phyloP scores from a whole-genome alignment of 2,797 vertebrate species.

The Gallinago nigripennis region DNA sequence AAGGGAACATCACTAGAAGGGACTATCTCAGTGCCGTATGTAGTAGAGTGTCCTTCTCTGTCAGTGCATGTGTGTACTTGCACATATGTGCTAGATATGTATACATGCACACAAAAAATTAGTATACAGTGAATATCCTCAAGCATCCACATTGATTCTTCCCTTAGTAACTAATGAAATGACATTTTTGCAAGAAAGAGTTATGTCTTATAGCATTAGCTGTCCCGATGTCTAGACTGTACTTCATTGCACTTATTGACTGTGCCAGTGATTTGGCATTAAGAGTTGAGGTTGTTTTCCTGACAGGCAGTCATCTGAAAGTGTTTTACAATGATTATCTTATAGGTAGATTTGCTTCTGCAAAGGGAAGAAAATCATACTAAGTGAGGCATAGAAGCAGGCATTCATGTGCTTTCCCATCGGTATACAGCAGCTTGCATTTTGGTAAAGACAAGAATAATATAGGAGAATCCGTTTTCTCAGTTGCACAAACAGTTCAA shows the following conservation, averaged over 20 bases:
- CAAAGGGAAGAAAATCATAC: neutral
- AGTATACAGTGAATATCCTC: neutral
- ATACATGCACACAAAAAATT: neutral
- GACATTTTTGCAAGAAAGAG: neutral
- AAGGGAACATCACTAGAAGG: neutral
- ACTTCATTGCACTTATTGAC: neutral
- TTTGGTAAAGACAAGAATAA: neutral
- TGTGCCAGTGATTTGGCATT: neutral
- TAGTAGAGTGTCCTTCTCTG: neutral
- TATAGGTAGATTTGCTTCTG: slow-evolving; percentile 12
- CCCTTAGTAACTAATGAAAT: neutral
- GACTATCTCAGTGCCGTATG: neutral
- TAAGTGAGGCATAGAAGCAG: neutral
- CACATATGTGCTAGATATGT: neutral
- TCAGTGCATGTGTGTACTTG: neutral
- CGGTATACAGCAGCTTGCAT: neutral
- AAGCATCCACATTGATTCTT: neutral
- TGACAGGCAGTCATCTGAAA: neutral
- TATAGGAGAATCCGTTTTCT: neutral
- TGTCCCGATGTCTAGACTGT: neutral
- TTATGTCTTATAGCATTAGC: neutral
- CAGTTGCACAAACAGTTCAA: neutral
- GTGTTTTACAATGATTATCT: neutral
- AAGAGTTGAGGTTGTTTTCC: neutral
- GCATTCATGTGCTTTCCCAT: neutral